Evolutionary conservation across 2,113 vertebrate species (phyloP).

Genomic region (Scomber colias): DNA sequence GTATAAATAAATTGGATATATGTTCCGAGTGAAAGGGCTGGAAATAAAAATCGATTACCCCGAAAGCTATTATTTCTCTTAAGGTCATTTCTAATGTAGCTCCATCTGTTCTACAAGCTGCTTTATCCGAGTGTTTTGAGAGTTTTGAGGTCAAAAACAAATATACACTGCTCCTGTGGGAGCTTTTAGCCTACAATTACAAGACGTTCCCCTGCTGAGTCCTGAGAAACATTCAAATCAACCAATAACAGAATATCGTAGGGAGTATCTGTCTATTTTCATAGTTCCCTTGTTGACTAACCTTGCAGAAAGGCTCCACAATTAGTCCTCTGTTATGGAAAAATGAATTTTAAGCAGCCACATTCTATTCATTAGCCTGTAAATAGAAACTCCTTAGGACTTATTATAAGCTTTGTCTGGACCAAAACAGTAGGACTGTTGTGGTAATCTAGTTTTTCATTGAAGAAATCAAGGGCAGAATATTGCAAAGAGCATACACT

Average conservation of each 20-base stretch:
- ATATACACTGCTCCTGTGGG: conserved; percentile 47
- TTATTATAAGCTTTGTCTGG: conserved; percentile 29
- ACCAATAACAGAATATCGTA: conserved; percentile 57
- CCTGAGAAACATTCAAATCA: conserved; percentile 71
- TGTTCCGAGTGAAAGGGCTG: neutral
- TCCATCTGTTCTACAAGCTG: conserved; percentile 22
- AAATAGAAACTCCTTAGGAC: conserved; percentile 38
- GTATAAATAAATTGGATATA: conserved; percentile 22
- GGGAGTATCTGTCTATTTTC: conserved; percentile 51
- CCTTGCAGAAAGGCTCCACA: conserved; percentile 59
- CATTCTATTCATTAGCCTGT: conserved; percentile 54
- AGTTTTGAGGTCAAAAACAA: conserved; percentile 49
- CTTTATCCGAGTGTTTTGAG: conserved; percentile 11
- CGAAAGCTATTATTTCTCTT: conserved; percentile 19
- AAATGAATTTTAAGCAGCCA: conserved; percentile 43
- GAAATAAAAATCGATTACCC: conserved; percentile 20
- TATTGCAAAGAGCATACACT: conserved; percentile 20
- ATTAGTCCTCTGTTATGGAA: conserved; percentile 54
- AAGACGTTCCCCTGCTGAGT: conserved; percentile 51
- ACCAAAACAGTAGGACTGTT: conserved; percentile 28
- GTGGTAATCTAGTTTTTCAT: conserved; percentile 32
- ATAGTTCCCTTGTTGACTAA: conserved; percentile 52
- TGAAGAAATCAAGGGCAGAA: conserved; percentile 46
- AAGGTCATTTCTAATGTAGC: neutral
- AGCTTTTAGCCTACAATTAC: conserved; percentile 65